phyloP scores from a whole-genome alignment of 2,797 vertebrate genomes.

The Esox masquinongy region DNA sequence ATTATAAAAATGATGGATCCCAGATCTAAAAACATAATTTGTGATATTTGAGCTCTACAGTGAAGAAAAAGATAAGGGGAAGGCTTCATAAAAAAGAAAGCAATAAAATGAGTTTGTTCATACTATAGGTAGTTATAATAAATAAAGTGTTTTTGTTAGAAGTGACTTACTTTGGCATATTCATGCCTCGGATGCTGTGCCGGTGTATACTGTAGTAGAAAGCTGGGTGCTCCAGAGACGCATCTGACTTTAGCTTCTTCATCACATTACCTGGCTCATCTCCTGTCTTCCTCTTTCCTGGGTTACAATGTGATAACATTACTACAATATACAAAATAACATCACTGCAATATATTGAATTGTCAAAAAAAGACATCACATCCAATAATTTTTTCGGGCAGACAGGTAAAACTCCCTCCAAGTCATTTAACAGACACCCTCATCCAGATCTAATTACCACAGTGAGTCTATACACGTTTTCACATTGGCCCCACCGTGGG shows the following conservation, averaged over 20 bases:
- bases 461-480: too few relatives aligned
- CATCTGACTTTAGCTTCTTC: slow-evolving; percentile 86
- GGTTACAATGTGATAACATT: not conserved
- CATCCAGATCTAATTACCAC: too few relatives aligned
- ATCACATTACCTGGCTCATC: slow-evolving; percentile 71
- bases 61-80: not conserved
- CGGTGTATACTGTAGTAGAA: slow-evolving; percentile 98
- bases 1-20: too few relatives aligned
- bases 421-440: too few relatives aligned
- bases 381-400: not conserved
- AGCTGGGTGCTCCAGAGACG: slow-evolving; percentile 84
- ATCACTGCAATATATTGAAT: not conserved
- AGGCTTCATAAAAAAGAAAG: not conserved
- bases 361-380: not conserved
- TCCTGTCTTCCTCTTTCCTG: slow-evolving; percentile 87
- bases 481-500: too few relatives aligned
- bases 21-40: too few relatives aligned
- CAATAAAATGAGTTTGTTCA: too few relatives aligned
- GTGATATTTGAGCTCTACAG: too few relatives aligned
- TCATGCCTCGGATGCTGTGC: slow-evolving; percentile 95
- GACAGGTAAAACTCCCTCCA: not conserved
- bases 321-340: not conserved
- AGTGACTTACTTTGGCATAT: slow-evolving; percentile 93
- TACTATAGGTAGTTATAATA: too few relatives aligned
- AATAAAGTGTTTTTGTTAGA: not conserved